A percentile compares a stretch with the other conserved stretches of the same genome.
Conservation (phyloP, 2,888 invertebrate genomes). For the Hypomecis punctinalis region DNA sequence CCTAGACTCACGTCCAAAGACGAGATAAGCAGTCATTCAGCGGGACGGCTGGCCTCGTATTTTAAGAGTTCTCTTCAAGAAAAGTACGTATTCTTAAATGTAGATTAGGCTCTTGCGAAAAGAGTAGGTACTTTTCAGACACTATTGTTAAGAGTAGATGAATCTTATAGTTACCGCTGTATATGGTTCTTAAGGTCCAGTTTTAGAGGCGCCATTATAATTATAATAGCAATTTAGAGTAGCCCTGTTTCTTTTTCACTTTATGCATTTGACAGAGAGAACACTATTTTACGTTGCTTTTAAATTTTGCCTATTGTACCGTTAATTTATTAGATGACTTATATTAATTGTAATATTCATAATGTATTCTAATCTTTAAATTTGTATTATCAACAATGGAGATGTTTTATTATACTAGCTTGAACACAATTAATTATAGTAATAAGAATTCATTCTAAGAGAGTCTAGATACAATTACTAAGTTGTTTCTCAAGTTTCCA, state of each 20-base stretch:
- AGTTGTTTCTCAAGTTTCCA: background rate
- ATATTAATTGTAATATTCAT: too few species aligned
- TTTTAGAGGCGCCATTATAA: too few species aligned
- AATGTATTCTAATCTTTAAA: too few species aligned
- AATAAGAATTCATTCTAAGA: background rate
- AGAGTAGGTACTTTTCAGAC: constrained; percentile 10
- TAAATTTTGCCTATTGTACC: too few species aligned
- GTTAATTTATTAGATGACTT: too few species aligned
- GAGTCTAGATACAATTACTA: background rate
- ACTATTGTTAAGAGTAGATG: background rate
- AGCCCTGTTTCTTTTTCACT: too few species aligned
- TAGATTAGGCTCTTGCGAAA: constrained; percentile 30
- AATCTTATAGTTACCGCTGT: background rate
- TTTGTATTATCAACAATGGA: too few species aligned
- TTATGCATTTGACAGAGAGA: too few species aligned
- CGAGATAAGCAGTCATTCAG: constrained; percentile 27
- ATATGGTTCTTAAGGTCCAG: too few species aligned
- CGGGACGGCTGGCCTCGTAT: constrained; percentile 15
- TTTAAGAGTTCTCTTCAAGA: constrained; percentile 18
- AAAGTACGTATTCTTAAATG: constrained; percentile 34
- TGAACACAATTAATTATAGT: background rate
- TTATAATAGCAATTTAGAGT: too few species aligned
- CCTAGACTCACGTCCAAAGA: constrained; percentile 20
- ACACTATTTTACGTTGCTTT: too few species aligned
- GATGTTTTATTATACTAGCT: background rate